Evolutionary conservation across 2,797 vertebrate species (phyloP).

Genomic region (Sebastes vulpes): DNA sequence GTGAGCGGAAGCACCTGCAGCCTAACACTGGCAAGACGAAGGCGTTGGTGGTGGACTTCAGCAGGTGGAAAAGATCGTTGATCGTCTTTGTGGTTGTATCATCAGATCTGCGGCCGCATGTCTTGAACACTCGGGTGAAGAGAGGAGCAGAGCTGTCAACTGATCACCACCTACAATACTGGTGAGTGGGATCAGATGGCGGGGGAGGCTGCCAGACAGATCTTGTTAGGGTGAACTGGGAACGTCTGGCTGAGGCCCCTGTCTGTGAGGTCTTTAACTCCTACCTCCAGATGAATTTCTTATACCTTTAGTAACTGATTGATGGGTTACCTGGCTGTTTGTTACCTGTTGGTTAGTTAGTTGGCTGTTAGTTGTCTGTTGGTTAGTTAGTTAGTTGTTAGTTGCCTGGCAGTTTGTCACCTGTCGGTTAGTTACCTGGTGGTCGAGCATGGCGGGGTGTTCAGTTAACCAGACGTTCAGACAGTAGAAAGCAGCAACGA

Average conservation of each 20-base stretch:
- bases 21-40: no score
- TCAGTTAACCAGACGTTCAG: slow-evolving; percentile 94
- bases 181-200: no score
- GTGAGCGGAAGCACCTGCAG: neutral
- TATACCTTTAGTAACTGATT: no score
- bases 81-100: neutral
- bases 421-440: slow-evolving; percentile 36
- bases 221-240: no score
- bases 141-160: neutral
- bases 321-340: neutral
- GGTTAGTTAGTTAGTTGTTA: no score
- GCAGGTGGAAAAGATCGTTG: neutral
- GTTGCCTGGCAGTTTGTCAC: neutral
- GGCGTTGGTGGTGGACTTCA: no score
- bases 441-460: slow-evolving; percentile 90
- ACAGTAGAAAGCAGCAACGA: slow-evolving; percentile 94
- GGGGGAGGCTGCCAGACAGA: no score
- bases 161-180: no score
- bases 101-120: neutral
- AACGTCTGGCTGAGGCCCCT: no score
- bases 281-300: no score
- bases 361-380: neutral
- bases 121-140: neutral
- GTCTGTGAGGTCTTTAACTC: no score
- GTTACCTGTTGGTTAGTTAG: neutral